Evolutionary conservation across 92 coral and sea anemone species (phyloP), one percentile per base, ranked within the genome.

Genomic region (Paramuricea clavata): DNA sequence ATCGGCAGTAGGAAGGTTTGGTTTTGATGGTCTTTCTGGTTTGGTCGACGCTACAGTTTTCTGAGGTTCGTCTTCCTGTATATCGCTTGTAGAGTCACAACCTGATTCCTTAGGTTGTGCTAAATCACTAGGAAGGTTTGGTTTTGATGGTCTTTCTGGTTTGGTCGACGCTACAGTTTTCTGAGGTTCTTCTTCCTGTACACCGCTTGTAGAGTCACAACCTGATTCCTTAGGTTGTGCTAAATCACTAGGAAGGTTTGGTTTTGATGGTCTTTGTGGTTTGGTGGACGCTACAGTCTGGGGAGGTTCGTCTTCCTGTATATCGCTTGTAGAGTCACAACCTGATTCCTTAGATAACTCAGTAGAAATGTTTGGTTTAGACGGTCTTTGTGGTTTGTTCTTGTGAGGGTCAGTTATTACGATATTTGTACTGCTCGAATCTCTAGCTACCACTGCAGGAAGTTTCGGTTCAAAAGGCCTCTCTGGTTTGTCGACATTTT

Each of bases 241-340:
- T 22, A 22, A 16, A 6, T 52, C 61, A 52, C n/a, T 16, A 52
- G 0, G 23, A 16, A 52, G 61, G 4, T 21, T 60, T 25, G 68
- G 68, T 60, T 21, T 23, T 26, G 68, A 60, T 0, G 68, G 72
- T 65, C 72, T 12, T 16, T 65, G 72, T 13, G 72, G 72, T 57
- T 60, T 47, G 10, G 15, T 12, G 54, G 13, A 47, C 13, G 1
- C 10, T 36, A 2, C 3, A 6, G 54, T 47, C 19, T 47, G 0
- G n/a, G 16, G n/a, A n/a, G n/a, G n/a, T n/a, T 47, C 54, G 13
- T 15, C 54, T 47, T 15, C 54, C 13, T 47, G 13, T 47, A 10
- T 17, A 47, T 15, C 2, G 19, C 10, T 10, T 47, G 7, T 47
- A 47, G 2, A 47, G 54, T 17, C 13, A 47, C 54, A 47, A 47